Percentiles rank a stretch among this genome's conserved stretches.
Conservation (phyloP, 1,140 invertebrate species). For the Plectrocnemia conspersa region DNA sequence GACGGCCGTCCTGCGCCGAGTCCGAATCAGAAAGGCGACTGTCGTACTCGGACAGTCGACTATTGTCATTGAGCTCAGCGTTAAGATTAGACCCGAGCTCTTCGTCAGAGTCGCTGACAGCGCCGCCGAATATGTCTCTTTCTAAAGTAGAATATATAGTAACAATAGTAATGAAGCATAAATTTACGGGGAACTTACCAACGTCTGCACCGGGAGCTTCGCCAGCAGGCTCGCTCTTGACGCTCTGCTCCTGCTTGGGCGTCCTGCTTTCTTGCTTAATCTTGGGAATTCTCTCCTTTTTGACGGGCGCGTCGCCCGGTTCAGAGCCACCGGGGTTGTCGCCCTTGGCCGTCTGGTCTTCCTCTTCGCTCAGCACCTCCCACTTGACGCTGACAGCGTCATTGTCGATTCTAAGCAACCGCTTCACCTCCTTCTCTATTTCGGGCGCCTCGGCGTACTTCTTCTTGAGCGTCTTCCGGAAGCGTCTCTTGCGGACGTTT, state of each 20-base stretch:
- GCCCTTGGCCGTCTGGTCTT: slow-evolving; percentile 54
- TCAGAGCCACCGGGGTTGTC: slow-evolving; percentile 36
- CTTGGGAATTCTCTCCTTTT: slow-evolving; percentile 42
- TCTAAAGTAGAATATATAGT: slow-evolving; percentile 49
- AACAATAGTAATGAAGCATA: not conserved
- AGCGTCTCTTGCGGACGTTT: slow-evolving; percentile 88
- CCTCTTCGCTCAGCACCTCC: slow-evolving; percentile 91
- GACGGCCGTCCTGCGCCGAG: slow-evolving; percentile 58
- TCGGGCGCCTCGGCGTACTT: slow-evolving; percentile 96
- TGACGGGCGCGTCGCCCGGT: slow-evolving; percentile 33
- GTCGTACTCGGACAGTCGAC: slow-evolving; percentile 68
- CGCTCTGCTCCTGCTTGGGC: slow-evolving; percentile 39
- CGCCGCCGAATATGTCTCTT: slow-evolving; percentile 85
- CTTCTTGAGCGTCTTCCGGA: slow-evolving; percentile 93
- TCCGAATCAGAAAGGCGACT: slow-evolving; percentile 71
- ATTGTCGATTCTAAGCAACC: slow-evolving; percentile 85
- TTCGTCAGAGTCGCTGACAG: slow-evolving; percentile 79
- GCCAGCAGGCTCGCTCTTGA: slow-evolving; percentile 15
- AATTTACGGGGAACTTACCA: slow-evolving; percentile 40
- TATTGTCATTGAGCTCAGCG: slow-evolving; percentile 74
- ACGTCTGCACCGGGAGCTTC: slow-evolving; percentile 45
- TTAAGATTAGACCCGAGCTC: slow-evolving; percentile 66
- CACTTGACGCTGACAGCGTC: slow-evolving; percentile 86
- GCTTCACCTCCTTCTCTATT: slow-evolving; percentile 95
- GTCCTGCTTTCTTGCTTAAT: slow-evolving; percentile 40